A percentile compares a stretch with the other conserved stretches of the same genome.
Evolutionary conservation across 2,888 invertebrate species (phyloP).

Genomic region (Apamea anceps): DNA sequence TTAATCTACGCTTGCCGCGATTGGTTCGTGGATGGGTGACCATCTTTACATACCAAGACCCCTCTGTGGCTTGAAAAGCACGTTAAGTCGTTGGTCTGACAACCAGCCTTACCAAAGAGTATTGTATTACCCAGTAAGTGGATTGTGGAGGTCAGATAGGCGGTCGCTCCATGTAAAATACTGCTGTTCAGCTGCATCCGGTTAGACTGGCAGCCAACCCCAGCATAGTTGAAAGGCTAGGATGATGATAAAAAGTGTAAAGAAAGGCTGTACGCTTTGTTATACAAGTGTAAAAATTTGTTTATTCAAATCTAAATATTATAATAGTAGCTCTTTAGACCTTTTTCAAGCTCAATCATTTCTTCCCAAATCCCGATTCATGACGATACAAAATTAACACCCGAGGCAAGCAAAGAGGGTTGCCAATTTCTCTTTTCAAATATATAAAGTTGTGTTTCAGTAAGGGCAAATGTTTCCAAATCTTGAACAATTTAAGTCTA

Average conservation of each 20-base stretch:
- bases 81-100: too few species aligned
- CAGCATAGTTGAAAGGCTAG: too few species aligned
- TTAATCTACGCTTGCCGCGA: too few species aligned
- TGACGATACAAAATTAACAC: slow-evolving; percentile 16
- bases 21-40: too few species aligned
- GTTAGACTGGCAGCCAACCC: too few species aligned
- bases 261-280: not conserved
- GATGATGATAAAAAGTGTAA: not conserved
- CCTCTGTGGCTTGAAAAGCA: too few species aligned
- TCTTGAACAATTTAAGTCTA: slow-evolving; percentile 28
- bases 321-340: not conserved
- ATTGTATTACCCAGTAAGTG: too few species aligned
- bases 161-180: too few species aligned
- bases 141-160: too few species aligned
- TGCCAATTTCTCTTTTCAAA: not conserved
- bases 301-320: not conserved
- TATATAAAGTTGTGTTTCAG: slow-evolving; percentile 16
- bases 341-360: not conserved
- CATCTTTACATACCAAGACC: too few species aligned
- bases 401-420: not conserved
- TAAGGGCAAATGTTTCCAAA: slow-evolving; percentile 11
- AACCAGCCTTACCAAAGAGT: too few species aligned
- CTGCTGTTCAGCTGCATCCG: too few species aligned
- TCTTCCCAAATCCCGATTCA: not conserved
- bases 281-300: not conserved